These are phyloP conservation scores for Indicator maculatus DNA, from an alignment of 2,113 vertebrate genomes.

Conservation along the genomic window DNA sequence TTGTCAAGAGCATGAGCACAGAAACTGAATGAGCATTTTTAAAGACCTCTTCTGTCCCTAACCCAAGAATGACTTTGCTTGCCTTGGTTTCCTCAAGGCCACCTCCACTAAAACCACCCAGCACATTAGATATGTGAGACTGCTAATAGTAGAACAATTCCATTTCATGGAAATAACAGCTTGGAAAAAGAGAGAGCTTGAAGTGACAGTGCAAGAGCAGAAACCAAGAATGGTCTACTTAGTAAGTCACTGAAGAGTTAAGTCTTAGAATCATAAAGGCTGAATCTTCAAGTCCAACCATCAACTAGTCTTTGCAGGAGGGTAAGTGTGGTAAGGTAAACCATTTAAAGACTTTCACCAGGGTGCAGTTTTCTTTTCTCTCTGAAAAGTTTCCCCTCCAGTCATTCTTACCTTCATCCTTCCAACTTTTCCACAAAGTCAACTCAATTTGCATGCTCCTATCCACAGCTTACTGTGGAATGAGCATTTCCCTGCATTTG, in stretches of 20 bases:
- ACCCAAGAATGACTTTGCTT: neutral
- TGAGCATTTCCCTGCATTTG: neutral
- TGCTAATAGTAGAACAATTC: neutral
- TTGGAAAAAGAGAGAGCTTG: neutral
- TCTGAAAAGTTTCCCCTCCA: neutral
- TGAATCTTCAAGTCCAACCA: too few species aligned
- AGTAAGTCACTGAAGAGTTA: neutral
- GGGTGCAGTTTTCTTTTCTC: neutral
- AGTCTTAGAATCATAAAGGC: neutral
- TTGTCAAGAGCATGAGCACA: neutral
- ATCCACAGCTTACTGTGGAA: neutral
- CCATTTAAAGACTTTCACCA: neutral
- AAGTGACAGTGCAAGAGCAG: neutral
- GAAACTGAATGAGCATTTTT: neutral
- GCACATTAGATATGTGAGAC: neutral
- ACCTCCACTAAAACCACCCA: neutral
- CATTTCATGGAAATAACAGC: neutral
- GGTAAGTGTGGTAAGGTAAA: neutral
- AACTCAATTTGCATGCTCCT: neutral
- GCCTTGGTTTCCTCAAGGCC: neutral
- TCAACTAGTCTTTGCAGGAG: neutral
- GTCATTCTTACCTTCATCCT: neutral
- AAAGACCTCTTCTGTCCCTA: neutral
- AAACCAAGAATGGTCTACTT: neutral
- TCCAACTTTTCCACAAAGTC: neutral